phyloP scores from a whole-genome alignment of 2,888 invertebrate species.

The Lasioglossum villosulum region DNA sequence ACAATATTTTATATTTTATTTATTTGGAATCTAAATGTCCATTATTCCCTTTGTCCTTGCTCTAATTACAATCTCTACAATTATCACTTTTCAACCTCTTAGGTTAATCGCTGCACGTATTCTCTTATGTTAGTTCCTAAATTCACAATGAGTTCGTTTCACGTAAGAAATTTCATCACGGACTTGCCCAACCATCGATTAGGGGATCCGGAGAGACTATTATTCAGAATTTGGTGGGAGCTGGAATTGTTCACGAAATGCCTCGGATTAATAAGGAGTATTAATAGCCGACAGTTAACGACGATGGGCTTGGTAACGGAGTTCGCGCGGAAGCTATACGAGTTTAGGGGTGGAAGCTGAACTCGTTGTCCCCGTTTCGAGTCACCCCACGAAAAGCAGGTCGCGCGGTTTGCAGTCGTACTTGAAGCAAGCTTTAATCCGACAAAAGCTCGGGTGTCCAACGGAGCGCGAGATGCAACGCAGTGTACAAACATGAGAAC shows the following conservation, averaged over 20 bases:
- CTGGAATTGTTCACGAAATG: neutral
- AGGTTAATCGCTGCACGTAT: no score
- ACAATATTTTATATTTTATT: no score
- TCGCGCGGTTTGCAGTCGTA: neutral
- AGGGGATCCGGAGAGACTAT: neutral
- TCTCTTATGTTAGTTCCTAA: no score
- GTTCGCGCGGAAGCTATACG: neutral
- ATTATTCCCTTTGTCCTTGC: no score
- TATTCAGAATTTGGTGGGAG: neutral
- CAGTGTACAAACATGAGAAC: slow-evolving; percentile 64
- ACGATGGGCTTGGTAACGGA: neutral
- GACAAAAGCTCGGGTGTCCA: neutral
- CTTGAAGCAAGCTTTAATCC: neutral
- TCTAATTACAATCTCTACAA: no score
- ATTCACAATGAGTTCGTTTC: no score
- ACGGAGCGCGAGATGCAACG: slow-evolving; percentile 1
- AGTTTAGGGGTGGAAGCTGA: neutral
- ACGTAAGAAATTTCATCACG: no score
- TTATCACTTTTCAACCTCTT: no score
- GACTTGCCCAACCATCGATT: neutral
- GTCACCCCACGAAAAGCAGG: neutral
- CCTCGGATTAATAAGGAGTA: neutral
- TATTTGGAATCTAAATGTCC: no score
- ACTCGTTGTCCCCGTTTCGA: neutral
- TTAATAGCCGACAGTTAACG: neutral